These are phyloP conservation scores for Lepetodrilus schrolli DNA, from an alignment of 2,888 invertebrate genomes.

Conservation along the genomic window DNA sequence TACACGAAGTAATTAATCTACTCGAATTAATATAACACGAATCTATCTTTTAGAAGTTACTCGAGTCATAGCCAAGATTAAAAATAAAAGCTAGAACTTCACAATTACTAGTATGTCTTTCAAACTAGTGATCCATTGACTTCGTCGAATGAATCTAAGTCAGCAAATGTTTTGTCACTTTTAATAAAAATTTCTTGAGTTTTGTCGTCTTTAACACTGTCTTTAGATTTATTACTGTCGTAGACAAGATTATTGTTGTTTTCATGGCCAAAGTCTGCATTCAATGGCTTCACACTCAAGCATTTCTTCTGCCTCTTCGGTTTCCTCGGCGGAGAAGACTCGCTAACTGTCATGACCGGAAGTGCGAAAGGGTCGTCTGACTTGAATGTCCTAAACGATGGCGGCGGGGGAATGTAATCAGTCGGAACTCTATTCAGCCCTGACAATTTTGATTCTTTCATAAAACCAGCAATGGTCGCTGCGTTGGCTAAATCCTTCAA, in stretches of 20 bases:
- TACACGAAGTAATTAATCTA: too few relatives aligned
- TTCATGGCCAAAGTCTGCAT: not conserved
- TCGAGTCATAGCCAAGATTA: too few relatives aligned
- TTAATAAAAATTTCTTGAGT: not conserved
- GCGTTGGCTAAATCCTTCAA: too few relatives aligned
- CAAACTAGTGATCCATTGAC: constrained; percentile 35
- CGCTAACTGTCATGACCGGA: constrained; percentile 16
- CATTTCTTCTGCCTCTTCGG: not conserved
- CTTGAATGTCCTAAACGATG: constrained; percentile 29
- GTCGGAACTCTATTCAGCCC: too few relatives aligned
- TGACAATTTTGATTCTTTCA: too few relatives aligned
- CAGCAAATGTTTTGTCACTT: not conserved
- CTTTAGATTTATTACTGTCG: too few relatives aligned
- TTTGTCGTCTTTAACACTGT: too few relatives aligned
- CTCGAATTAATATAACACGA: too few relatives aligned
- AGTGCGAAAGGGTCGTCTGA: constrained; percentile 22
- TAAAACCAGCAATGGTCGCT: too few relatives aligned
- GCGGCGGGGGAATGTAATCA: not conserved
- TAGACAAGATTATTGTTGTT: not conserved
- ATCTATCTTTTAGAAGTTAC: too few relatives aligned
- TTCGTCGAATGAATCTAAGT: constrained; percentile 34
- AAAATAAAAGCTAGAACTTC: too few relatives aligned
- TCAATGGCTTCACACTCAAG: not conserved
- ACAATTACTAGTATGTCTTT: too few relatives aligned
- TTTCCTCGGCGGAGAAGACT: not conserved